A percentile compares a stretch with the other conserved stretches of the same genome.
Evolutionary conservation across 1,140 invertebrate genomes (phyloP).

Genomic region (Apis cerana): DNA sequence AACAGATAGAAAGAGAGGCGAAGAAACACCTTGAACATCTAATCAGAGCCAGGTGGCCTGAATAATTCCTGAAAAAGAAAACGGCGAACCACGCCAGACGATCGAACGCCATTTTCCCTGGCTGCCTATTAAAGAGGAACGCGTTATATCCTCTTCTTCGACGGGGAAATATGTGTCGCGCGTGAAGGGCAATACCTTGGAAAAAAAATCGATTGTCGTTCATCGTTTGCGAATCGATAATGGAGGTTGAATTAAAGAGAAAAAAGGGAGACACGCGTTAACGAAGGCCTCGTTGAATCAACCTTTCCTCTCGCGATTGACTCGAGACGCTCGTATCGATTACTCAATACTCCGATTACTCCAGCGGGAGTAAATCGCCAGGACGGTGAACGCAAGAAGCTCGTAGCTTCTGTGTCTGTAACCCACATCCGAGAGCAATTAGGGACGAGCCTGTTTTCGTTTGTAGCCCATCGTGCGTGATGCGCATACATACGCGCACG

Average conservation of each 20-base stretch:
- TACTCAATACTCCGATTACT: slow-evolving; percentile 29
- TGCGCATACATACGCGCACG: neutral
- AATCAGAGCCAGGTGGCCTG: neutral
- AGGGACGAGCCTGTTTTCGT: slow-evolving; percentile 49
- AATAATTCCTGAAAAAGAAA: neutral
- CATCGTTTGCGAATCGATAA: neutral
- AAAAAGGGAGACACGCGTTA: neutral
- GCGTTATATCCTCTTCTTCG: neutral
- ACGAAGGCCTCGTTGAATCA: slow-evolving; percentile 18
- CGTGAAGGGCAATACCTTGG: slow-evolving; percentile 25
- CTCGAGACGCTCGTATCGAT: slow-evolving; percentile 45
- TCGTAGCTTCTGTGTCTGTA: slow-evolving; percentile 33
- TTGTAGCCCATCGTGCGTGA: slow-evolving; percentile 22
- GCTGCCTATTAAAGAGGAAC: slow-evolving; percentile 6
- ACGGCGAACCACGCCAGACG: too few relatives aligned
- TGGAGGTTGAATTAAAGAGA: slow-evolving; percentile 13
- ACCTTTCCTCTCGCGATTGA: slow-evolving; percentile 2
- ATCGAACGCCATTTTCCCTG: neutral
- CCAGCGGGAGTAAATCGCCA: slow-evolving; percentile 42
- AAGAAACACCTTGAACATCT: neutral
- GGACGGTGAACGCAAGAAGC: slow-evolving; percentile 45
- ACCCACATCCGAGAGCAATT: slow-evolving; percentile 55
- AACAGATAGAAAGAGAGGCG: too few relatives aligned
- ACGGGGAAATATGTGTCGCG: slow-evolving; percentile 1
- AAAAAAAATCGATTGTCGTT: slow-evolving; percentile 29